These are phyloP conservation scores for Orcinus orca DNA, from an alignment of 2,113 vertebrate species.

Conservation along the genomic window DNA sequence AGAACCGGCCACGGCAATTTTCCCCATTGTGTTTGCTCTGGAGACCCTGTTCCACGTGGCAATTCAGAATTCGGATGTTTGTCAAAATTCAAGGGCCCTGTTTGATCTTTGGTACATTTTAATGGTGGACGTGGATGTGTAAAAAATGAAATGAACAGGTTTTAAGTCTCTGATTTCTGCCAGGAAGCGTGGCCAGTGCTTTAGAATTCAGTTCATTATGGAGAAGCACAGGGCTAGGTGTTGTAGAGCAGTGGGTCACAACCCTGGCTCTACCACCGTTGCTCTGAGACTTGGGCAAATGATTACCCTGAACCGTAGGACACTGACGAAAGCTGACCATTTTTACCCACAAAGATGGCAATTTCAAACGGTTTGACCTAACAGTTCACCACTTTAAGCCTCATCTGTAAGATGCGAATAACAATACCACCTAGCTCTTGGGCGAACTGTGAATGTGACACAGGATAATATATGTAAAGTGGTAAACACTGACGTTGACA, in stretches of 20 bases:
- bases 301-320: neutral
- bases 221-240: neutral
- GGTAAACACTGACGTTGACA: neutral
- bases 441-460: neutral
- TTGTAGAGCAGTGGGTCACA: neutral
- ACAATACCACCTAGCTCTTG: neutral
- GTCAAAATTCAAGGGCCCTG: neutral
- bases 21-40: constrained; percentile 53
- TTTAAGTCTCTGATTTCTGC: neutral
- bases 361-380: neutral
- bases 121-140: neutral
- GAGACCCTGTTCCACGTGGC: neutral
- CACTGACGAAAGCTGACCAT: neutral
- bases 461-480: fast-evolving
- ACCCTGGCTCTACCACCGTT: neutral
- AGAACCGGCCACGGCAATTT: constrained; percentile 18
- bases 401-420: neutral
- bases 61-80: constrained; percentile 33
- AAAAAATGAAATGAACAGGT: neutral
- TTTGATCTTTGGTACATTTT: neutral
- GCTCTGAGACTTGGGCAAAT: neutral
- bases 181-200: neutral
- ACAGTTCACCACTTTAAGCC: neutral
- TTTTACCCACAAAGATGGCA: neutral
- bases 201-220: neutral